Conservation (phyloP, 2,888 invertebrate species). For the Troides helena region DNA sequence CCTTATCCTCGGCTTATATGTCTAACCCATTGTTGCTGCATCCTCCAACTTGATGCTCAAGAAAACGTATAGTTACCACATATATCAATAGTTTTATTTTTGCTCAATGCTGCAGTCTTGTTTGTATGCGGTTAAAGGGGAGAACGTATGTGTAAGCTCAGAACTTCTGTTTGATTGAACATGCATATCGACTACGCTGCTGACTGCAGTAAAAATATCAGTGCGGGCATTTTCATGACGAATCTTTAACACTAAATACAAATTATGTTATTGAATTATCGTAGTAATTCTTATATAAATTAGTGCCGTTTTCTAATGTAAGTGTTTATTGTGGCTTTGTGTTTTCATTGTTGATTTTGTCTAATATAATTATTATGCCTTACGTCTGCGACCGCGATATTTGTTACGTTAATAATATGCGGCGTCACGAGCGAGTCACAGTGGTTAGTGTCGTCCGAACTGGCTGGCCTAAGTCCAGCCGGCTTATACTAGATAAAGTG, state of each 20-base stretch:
- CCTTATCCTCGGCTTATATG: too few relatives aligned
- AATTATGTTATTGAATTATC: too few relatives aligned
- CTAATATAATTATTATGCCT: background rate
- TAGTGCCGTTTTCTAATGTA: background rate
- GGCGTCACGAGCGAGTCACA: constrained; percentile 76
- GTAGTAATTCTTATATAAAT: background rate
- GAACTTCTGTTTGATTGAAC: background rate
- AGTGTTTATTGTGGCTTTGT: background rate
- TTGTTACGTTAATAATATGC: constrained; percentile 78
- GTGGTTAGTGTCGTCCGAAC: constrained; percentile 49
- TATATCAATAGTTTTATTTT: background rate
- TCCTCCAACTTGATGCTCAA: too few relatives aligned
- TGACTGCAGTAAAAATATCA: constrained; percentile 10
- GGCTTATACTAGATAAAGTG: constrained; percentile 39
- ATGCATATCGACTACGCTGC: background rate
- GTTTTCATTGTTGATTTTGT: too few relatives aligned
- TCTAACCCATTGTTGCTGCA: too few relatives aligned
- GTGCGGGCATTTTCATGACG: constrained; percentile 8
- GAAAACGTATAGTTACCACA: too few relatives aligned
- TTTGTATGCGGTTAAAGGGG: background rate
- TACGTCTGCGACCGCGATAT: constrained; percentile 50
- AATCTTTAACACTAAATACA: too few relatives aligned
- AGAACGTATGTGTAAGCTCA: background rate
- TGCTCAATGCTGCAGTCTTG: background rate
- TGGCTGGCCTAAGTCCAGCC: constrained; percentile 68